Percentiles rank a stretch among this genome's conserved stretches.
These are phyloP conservation scores for Halocynthia aurantium DNA, from an alignment of 23 tunicate genomes.

Conservation along the genomic window DNA sequence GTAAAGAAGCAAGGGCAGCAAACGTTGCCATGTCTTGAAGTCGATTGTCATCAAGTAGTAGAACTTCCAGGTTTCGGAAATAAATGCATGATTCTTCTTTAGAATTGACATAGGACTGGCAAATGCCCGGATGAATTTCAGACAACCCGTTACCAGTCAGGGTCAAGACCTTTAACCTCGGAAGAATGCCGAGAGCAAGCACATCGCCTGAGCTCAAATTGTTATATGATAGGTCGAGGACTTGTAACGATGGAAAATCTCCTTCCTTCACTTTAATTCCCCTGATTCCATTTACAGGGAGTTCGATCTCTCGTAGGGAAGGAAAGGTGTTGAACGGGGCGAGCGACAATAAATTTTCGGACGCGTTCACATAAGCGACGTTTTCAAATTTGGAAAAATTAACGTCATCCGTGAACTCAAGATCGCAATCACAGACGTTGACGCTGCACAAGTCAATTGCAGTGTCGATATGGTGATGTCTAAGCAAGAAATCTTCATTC, in stretches of 20 bases:
- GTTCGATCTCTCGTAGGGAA: slow-evolving; percentile 78
- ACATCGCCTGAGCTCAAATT: slow-evolving; percentile 55
- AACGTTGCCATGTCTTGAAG: slow-evolving; percentile 62
- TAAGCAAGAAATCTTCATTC: slow-evolving; percentile 19
- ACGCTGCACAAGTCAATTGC: slow-evolving; percentile 78
- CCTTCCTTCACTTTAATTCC: slow-evolving; percentile 25
- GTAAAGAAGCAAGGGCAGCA: slow-evolving; percentile 76
- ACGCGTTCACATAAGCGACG: slow-evolving; percentile 85
- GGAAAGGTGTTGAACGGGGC: slow-evolving; percentile 57
- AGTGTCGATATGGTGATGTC: slow-evolving; percentile 55
- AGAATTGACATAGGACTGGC: slow-evolving; percentile 34
- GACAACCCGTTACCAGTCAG: slow-evolving; percentile 74
- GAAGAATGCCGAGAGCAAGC: slow-evolving; percentile 44
- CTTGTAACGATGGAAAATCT: slow-evolving; percentile 75
- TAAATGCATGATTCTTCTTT: slow-evolving; percentile 21
- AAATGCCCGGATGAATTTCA: slow-evolving; percentile 56
- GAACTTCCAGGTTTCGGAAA: slow-evolving; percentile 62
- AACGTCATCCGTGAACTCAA: slow-evolving; percentile 37
- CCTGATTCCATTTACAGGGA: slow-evolving; percentile 77
- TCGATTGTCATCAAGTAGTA: slow-evolving; percentile 66
- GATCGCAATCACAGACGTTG: slow-evolving; percentile 43
- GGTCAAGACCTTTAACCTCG: slow-evolving; percentile 67
- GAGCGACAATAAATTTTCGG: slow-evolving; percentile 76
- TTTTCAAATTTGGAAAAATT: slow-evolving; percentile 58
- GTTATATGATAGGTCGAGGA: slow-evolving; percentile 87